Conservation (phyloP, 2,113 vertebrate species). For the Ptilonorhynchus violaceus region DNA sequence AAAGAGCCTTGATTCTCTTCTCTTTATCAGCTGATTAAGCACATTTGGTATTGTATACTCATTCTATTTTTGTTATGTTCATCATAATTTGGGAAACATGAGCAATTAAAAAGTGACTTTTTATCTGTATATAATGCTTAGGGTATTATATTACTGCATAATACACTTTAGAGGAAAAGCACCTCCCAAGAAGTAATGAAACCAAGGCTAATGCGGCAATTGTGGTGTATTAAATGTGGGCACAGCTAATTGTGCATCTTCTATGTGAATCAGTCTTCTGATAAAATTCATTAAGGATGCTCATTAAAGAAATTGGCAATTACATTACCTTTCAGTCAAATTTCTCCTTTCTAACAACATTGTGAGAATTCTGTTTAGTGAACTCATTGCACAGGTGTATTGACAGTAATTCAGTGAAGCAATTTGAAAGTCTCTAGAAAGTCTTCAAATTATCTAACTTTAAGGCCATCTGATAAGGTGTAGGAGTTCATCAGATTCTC, state of each 20-base stretch:
- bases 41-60: not conserved
- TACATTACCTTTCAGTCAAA: slow-evolving; percentile 66
- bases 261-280: slow-evolving; percentile 67
- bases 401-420: slow-evolving; percentile 38
- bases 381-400: not conserved
- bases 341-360: slow-evolving; percentile 61
- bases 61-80: not conserved
- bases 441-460: not conserved
- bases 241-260: slow-evolving; percentile 68
- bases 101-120: slow-evolving; percentile 7
- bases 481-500: slow-evolving; percentile 5
- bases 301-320: slow-evolving; percentile 73
- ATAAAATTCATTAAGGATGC: slow-evolving; percentile 73
- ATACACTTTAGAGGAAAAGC: slow-evolving; percentile 32
- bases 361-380: slow-evolving; percentile 53
- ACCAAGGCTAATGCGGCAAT: slow-evolving; percentile 49
- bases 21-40: not conserved
- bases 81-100: not conserved
- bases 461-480: not conserved
- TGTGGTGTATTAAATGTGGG: slow-evolving; percentile 48
- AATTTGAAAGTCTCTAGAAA: slow-evolving; percentile 26
- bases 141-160: slow-evolving; percentile 14
- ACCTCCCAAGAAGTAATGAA: slow-evolving; percentile 62
- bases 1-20: not conserved
- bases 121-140: slow-evolving; percentile 13